Percentiles rank a stretch among this genome's conserved stretches.
Evolutionary conservation across 2,888 invertebrate species (phyloP).

Genomic region (Cheilosia vernalis): DNA sequence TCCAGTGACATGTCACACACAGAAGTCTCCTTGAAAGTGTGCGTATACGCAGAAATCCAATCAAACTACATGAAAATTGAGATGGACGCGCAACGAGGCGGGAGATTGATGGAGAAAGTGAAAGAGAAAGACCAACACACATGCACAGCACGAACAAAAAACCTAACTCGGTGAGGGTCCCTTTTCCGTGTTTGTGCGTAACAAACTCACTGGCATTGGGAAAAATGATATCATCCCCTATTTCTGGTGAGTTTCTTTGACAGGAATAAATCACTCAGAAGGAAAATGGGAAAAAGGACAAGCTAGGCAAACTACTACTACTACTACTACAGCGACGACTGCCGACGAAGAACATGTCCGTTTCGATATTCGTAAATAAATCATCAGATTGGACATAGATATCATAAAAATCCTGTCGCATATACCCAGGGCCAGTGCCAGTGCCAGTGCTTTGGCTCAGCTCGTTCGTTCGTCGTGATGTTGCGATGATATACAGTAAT

Average conservation of each 20-base stretch:
- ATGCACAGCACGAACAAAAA: conserved; percentile 12
- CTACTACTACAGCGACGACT: background rate
- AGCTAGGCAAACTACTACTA: conserved; percentile 37
- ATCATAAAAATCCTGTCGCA: conserved; percentile 83
- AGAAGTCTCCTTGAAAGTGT: conserved; percentile 32
- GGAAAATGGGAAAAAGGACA: conserved; percentile 79
- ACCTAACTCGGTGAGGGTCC: conserved; percentile 38
- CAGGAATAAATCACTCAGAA: conserved; percentile 83
- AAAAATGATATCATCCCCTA: conserved; percentile 74
- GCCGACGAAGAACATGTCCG: conserved; percentile 60
- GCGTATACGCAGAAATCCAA: conserved; percentile 56
- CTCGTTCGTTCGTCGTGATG: conserved; percentile 59
- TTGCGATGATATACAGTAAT: conserved; percentile 74
- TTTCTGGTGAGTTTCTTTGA: conserved; percentile 78
- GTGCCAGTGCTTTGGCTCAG: conserved; percentile 2
- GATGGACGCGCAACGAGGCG: conserved; percentile 50
- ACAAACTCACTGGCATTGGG: conserved; percentile 19
- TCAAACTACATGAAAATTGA: conserved; percentile 73
- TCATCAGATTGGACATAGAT: conserved; percentile 83
- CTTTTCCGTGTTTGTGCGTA: conserved; percentile 58
- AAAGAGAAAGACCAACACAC: conserved; percentile 8
- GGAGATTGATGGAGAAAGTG: conserved; percentile 56
- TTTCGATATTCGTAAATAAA: conserved; percentile 79
- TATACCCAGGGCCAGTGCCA: conserved; percentile 69
- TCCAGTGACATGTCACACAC: conserved; percentile 69